phyloP scores from a whole-genome alignment of 2,888 invertebrate genomes.

The Drosophila cyrtoloma region DNA sequence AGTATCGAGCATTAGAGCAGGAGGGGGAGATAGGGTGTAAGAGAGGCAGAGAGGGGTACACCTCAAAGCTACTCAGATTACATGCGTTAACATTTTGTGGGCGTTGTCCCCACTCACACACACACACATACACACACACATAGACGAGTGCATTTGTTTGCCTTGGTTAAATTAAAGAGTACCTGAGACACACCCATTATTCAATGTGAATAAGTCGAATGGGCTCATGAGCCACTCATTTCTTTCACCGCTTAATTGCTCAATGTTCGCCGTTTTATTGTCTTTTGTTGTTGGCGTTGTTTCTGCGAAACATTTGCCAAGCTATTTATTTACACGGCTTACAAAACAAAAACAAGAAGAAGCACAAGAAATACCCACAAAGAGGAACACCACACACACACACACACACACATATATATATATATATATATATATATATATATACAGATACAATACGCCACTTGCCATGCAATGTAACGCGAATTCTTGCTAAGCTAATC shows the following conservation, averaged over 20 bases:
- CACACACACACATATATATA: conserved; percentile 11
- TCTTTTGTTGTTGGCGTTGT: conserved; percentile 64
- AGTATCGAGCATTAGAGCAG: not conserved
- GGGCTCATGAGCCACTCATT: conserved; percentile 51
- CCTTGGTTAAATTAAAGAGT: conserved; percentile 57
- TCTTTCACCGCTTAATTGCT: conserved; percentile 67
- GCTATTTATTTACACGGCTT: conserved; percentile 68
- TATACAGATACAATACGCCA: conserved; percentile 22
- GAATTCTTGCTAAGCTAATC: conserved; percentile 81
- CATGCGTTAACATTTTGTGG: conserved; percentile 59
- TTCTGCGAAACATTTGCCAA: conserved; percentile 64
- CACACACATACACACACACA: conserved; percentile 17
- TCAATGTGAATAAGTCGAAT: conserved; percentile 44
- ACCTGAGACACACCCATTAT: conserved; percentile 67
- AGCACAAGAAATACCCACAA: conserved; percentile 39
- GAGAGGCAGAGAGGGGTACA: not conserved
- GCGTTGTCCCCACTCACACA: conserved; percentile 47
- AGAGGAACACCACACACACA: conserved; percentile 39
- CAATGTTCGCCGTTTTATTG: conserved; percentile 66
- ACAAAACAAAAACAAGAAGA: conserved; percentile 3
- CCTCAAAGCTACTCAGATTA: conserved; percentile 64
- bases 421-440: not conserved
- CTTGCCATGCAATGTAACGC: conserved; percentile 66
- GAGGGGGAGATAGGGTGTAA: not conserved
- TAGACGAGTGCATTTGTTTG: conserved; percentile 46